Base-by-base conservation (phyloP, 2,797 vertebrate species). In the Philypnodon macrostomus region DNA sequence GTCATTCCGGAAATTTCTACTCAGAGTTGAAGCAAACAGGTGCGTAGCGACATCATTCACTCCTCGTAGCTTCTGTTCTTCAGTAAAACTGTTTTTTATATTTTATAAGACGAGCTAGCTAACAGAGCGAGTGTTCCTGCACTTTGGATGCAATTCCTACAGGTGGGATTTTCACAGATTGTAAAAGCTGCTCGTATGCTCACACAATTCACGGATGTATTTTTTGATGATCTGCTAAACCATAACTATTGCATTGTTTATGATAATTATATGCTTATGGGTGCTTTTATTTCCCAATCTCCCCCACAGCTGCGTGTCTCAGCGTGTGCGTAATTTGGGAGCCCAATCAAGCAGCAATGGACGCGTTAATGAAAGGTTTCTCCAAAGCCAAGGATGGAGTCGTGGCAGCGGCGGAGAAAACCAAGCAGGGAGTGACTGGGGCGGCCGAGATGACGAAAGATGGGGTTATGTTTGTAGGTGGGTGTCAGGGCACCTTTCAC, bases 401-500 rank as follows among this genome's bases (percentile, higher is more conserved):
- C 61, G 78, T 61, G 70, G 48, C 58, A 16, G 88, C 70, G 59
- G 88, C 86, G 15, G 85, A 86, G 75, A 89, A 84, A 71, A 89
- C 88, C 68, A 87, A 82, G 70, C 83, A 88, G 70, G 87, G 87
- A 71, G 80, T 89, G 78, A 83, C 81, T 23, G 84, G 80, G 69
- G 88, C 84, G 0, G 87, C 87, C 0, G 88, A 54, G 77, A 88
- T 79, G 81, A 90, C 88, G 32, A 87, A 83, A 54, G 86, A 88
- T 15, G 86, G 88, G 60, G 86, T 88, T 15, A 68, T 82, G 53
- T 85, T 79, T 44, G 88, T 88, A 48, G 87, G 88, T 88, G 72
- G 40, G 88, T 84, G 47, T 53, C 10, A 7, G 16, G 39, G 14
- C 4, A 7, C 14, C 41, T 44, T 31, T 30, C 17, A 19, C 9